phyloP scores from a whole-genome alignment of 2,113 vertebrate species.

The Tragelaphus imberbis region DNA sequence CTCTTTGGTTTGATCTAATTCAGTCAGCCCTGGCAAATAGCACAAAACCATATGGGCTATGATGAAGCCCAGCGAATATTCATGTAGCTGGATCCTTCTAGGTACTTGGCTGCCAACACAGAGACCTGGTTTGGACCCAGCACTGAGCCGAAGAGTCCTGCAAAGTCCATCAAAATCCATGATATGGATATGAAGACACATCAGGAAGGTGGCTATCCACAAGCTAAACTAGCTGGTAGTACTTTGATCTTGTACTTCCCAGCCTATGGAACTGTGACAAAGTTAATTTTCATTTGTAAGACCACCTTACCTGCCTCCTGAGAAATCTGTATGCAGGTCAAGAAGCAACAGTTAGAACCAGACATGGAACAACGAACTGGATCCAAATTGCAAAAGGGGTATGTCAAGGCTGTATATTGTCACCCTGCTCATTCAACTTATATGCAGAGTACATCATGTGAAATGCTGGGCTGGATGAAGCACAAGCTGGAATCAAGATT shows the following conservation, averaged over 20 bases:
- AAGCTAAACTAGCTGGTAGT: neutral
- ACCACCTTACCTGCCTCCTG: neutral
- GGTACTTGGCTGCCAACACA: constrained; percentile 31
- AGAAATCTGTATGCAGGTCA: neutral
- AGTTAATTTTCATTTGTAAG: neutral
- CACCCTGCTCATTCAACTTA: neutral
- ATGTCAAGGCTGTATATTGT: neutral
- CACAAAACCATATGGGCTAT: constrained; percentile 56
- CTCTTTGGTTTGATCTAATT: constrained; percentile 53
- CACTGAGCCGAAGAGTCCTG: neutral
- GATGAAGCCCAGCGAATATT: constrained; percentile 53
- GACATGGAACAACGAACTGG: fast-evolving
- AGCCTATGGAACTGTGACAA: neutral
- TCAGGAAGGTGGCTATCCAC: neutral
- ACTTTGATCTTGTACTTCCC: neutral
- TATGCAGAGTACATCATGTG: neutral
- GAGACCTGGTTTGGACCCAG: constrained; percentile 31
- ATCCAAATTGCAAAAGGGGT: neutral
- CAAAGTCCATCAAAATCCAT: neutral
- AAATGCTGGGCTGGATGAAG: neutral
- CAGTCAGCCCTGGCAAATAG: constrained; percentile 56
- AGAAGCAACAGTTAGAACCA: neutral
- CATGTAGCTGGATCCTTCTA: constrained; percentile 45
- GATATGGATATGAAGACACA: neutral
- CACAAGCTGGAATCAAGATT: neutral